A percentile compares a stretch with the other conserved stretches of the same genome.
Evolutionary conservation across 2,113 vertebrate genomes (phyloP).

Genomic region (Castor canadensis): DNA sequence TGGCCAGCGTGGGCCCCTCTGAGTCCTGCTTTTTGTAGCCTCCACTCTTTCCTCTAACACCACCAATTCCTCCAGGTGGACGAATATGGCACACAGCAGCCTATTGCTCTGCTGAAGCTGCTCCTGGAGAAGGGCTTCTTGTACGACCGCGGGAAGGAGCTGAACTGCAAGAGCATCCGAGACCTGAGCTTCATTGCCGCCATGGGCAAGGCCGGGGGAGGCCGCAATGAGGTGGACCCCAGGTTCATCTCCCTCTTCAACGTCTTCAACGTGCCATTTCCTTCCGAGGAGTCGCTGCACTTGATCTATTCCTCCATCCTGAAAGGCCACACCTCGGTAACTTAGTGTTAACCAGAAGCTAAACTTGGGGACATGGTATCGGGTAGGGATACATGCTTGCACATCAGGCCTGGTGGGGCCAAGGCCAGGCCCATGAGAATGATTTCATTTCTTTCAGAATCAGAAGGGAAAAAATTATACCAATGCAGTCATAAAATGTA

Average conservation of each 20-base stretch:
- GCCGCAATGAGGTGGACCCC: slow-evolving; percentile 95
- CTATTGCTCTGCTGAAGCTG: slow-evolving; percentile 94
- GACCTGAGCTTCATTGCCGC: slow-evolving; percentile 95
- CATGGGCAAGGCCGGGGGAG: slow-evolving; percentile 97
- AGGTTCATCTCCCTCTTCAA: slow-evolving; percentile 95
- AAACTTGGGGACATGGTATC: rapidly evolving
- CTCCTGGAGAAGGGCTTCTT: slow-evolving; percentile 93
- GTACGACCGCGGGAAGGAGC: slow-evolving; percentile 94
- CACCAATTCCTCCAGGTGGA: slow-evolving; percentile 91
- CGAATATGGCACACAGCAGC: slow-evolving; percentile 96
- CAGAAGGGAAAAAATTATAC: not conserved
- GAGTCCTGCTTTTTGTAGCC: not conserved
- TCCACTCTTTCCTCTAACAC: not conserved
- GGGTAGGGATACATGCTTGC: not conserved
- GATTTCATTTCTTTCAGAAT: not conserved
- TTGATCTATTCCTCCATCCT: slow-evolving; percentile 95
- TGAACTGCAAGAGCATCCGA: slow-evolving; percentile 92
- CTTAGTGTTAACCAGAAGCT: not conserved
- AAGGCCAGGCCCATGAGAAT: rapidly evolving
- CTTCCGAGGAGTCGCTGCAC: slow-evolving; percentile 89
- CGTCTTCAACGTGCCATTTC: slow-evolving; percentile 94
- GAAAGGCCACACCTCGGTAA: slow-evolving; percentile 93
- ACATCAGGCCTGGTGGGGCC: too few relatives aligned
- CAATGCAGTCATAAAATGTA: not conserved
- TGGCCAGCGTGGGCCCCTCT: not conserved